Evolutionary conservation across 2,888 invertebrate species (phyloP).

Genomic region (Dolichomitus sp.): DNA sequence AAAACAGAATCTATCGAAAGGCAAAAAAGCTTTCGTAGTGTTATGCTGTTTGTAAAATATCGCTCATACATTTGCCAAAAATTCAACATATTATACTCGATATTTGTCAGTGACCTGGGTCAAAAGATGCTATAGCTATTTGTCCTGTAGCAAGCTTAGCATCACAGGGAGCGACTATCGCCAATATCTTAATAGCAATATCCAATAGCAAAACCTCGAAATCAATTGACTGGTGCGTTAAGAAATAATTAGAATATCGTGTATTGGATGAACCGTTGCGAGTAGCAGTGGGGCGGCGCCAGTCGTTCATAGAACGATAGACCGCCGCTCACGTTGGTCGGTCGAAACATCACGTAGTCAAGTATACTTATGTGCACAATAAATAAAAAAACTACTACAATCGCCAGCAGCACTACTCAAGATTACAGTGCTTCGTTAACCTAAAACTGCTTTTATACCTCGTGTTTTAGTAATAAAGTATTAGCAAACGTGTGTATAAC

Average conservation of each 20-base stretch:
- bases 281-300: not conserved
- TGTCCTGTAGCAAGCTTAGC: not conserved
- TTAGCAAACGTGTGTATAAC: no score
- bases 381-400: no score
- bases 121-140: not conserved
- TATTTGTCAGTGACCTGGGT: conserved; percentile 7
- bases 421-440: no score
- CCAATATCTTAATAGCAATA: no score
- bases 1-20: not conserved
- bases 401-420: no score
- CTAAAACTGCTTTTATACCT: no score
- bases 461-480: no score
- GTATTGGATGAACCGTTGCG: not conserved
- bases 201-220: not conserved
- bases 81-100: not conserved
- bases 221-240: not conserved
- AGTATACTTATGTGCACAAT: no score
- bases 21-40: not conserved
- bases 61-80: not conserved
- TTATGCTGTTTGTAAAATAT: not conserved
- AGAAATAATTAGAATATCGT: not conserved
- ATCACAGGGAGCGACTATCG: not conserved
- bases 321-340: no score
- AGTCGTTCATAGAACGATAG: not conserved
- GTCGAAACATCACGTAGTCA: no score